Evolutionary conservation across 1,140 invertebrate genomes (phyloP).

Genomic region (Cardiocondyla obscurior): DNA sequence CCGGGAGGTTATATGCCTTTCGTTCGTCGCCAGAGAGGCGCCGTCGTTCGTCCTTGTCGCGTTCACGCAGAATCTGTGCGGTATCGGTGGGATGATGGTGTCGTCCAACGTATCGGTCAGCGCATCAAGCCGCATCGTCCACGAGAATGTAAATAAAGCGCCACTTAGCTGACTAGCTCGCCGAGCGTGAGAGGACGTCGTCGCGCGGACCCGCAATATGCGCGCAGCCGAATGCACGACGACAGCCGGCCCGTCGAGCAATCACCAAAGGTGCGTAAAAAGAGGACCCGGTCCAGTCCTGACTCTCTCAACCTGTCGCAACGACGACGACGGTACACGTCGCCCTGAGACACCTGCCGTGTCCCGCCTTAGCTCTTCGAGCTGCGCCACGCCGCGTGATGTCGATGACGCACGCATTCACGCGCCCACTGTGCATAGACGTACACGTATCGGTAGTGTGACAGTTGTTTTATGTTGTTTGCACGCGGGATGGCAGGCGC

Average conservation of each 20-base stretch:
- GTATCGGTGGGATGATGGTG: conserved; percentile 67
- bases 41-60: too few relatives aligned
- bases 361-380: not conserved
- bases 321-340: not conserved
- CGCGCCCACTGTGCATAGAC: not conserved
- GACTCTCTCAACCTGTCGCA: not conserved
- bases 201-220: conserved; percentile 73
- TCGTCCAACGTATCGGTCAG: conserved; percentile 68
- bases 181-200: conserved; percentile 56
- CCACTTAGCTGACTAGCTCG: conserved; percentile 74
- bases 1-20: too few relatives aligned
- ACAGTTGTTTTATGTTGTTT: conserved; percentile 31
- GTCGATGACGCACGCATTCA: conserved; percentile 12
- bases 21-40: too few relatives aligned
- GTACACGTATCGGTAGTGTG: not conserved
- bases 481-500: not conserved
- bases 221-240: conserved; percentile 67
- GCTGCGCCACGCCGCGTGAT: not conserved
- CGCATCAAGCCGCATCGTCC: conserved; percentile 58
- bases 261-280: conserved; percentile 75
- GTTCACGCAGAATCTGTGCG: conserved; percentile 58
- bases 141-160: conserved; percentile 79
- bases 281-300: not conserved
- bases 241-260: conserved; percentile 59
- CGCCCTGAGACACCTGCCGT: not conserved